Percentiles rank a stretch among this genome's conserved stretches.
These are phyloP conservation scores for Lucifuga dentata DNA, from an alignment of 2,113 vertebrate species.

Conservation along the genomic window DNA sequence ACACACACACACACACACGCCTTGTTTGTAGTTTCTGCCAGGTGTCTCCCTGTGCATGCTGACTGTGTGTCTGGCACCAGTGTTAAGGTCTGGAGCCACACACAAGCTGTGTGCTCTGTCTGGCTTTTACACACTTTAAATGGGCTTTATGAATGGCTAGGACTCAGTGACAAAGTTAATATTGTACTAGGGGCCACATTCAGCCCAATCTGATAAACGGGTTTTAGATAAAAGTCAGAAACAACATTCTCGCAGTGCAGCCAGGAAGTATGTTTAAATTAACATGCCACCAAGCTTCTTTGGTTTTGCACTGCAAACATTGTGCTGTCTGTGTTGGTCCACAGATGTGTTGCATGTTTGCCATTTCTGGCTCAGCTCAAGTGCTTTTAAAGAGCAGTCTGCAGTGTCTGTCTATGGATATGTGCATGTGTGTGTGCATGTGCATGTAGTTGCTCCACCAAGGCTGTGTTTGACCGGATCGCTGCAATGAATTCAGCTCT, in stretches of 20 bases:
- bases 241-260: conserved; percentile 54
- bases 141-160: conserved; percentile 70
- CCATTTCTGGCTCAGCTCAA: conserved; percentile 45
- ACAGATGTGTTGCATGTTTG: conserved; percentile 65
- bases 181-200: conserved; percentile 65
- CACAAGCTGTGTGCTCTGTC: conserved; percentile 67
- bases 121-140: conserved; percentile 66
- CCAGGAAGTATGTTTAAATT: conserved; percentile 63
- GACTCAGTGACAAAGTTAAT: conserved; percentile 71
- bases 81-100: conserved; percentile 72
- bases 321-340: conserved; percentile 50
- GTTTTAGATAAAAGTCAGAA: conserved; percentile 73
- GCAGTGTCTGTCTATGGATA: conserved; percentile 15
- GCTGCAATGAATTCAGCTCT: conserved; percentile 59
- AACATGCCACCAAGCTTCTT: conserved; percentile 60
- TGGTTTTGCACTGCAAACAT: conserved; percentile 61
- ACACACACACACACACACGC: conserved; percentile 32
- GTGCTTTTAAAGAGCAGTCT: conserved; percentile 50
- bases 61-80: conserved; percentile 74
- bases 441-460: conserved; percentile 43
- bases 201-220: conserved; percentile 48
- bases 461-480: conserved; percentile 38
- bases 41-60: conserved; percentile 62
- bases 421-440: conserved; percentile 8
- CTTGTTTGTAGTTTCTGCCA: conserved; percentile 65